Evolutionary conservation across 2,797 vertebrate species (phyloP), one percentile per base, ranked within the genome.

Genomic region (Knipowitschia caucasica): DNA sequence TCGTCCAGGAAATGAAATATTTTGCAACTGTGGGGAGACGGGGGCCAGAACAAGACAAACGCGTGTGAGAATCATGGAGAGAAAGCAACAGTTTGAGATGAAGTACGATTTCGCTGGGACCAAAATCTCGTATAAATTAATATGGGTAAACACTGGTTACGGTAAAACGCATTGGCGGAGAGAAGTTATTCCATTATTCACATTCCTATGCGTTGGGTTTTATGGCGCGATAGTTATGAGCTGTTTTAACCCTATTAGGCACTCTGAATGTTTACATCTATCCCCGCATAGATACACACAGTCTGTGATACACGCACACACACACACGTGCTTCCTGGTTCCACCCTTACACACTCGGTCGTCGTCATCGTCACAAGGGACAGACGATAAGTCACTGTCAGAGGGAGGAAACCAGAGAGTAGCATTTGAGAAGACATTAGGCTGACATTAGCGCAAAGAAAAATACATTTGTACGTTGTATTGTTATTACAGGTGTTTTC

Each of bases 1-100:
- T 77, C 42, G 14, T 75, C 77, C 78, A 83, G 84, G 82, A 88
- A 86, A 83, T 83, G 46, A 85, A 85, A 86, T 86, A 75, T 88
- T 85, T 85, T 84, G 75, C 79, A 81, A 84, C 76, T 79, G 79
- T 77, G 70, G 73, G 67, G 83, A 71, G 62, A 75, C 33, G 18
- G 69, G n/a, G 58, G 63, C 67, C 66, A 68, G 75, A 78, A 64
- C 49, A 73, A 74, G 64, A 43, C 69, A 56, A 67, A 73, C 63
- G 61, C 54, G 53, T 61, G 67, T 70, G 64, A 79, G 62, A 72
- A 71, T 71, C 61, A 78, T 29, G 17, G 52, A 55, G 53, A 51
- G 66, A 69, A n/a, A 71, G 59, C 39, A 70, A 49, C 20, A 17
- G 25, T 77, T 75, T 72, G 29, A 57, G 43, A 71, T 64, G 6